Evolutionary conservation across 2,888 invertebrate genomes (phyloP), one percentile per base, ranked within the genome.

Genomic region (Yponomeuta cagnagella): DNA sequence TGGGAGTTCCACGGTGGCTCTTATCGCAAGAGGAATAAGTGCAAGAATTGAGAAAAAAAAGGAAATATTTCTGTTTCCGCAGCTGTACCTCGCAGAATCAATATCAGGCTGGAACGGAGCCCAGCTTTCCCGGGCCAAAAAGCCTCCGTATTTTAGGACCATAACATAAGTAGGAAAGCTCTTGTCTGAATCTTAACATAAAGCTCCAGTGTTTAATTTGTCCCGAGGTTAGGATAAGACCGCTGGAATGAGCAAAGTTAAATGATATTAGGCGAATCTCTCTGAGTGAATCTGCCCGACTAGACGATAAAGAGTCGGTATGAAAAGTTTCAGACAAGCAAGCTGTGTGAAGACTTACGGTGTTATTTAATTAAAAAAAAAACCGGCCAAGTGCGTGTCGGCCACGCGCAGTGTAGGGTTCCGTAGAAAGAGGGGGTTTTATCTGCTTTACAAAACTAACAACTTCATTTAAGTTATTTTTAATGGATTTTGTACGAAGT

Each of bases 51-150:
- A 43, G 6, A 43, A 43, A 8, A 8, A 43, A 8, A 5, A 43
- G 1, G 23, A 3, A 52, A 43, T 43, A 43, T 8, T 43, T 43
- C 0, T 8, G 8, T 43, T 5, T 43, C 5, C 5, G 43, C 8
- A 9, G 5, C 43, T 43, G 43, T 43, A 69, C 65, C 30, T 68
- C 31, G 43, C 43, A 63, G 63, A 70, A 70, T 70, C 70, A 70
- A 70, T 70, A 70, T 70, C 33, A 31, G 33, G 37, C 70, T 63
- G 70, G 70, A 70, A 68, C 52, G 23, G 23, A 48, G 52, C 68
- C 68, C 68, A 48, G 52, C 52, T 30, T 10, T 23, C 48, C 23
- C 52, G 52, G 52, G 52, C 52, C 52, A 58, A 58, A 58, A 58
- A 58, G 52, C 52, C 52, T 58, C 3, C 52, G 15, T 58, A 58